These are phyloP conservation scores for Monopterus albus DNA, from an alignment of 2,113 vertebrate species.

Conservation along the genomic window DNA sequence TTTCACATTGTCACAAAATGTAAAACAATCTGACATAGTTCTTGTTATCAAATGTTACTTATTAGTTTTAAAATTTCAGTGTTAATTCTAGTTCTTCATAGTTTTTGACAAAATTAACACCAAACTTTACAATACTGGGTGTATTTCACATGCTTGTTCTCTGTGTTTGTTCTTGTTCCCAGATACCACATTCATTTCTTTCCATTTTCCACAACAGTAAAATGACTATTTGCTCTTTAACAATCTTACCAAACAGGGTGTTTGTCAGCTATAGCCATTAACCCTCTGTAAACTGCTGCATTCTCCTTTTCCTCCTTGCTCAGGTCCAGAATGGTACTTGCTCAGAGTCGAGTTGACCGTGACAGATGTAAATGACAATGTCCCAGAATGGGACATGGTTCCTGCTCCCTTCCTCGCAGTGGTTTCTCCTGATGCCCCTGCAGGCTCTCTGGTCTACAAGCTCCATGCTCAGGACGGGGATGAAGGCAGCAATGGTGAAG, in stretches of 20 bases:
- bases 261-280: background rate
- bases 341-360: conserved; percentile 84
- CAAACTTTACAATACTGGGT: too few species aligned
- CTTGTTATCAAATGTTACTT: too few species aligned
- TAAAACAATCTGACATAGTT: too few species aligned
- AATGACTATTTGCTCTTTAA: too few species aligned
- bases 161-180: too few species aligned
- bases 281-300: background rate
- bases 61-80: too few species aligned
- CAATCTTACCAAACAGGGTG: background rate
- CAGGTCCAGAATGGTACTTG: conserved; percentile 88
- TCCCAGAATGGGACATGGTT: conserved; percentile 88
- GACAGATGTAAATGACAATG: conserved; percentile 88
- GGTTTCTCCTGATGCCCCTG: conserved; percentile 80
- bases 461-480: conserved; percentile 87
- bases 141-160: too few species aligned
- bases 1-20: too few species aligned
- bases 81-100: too few species aligned
- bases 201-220: too few species aligned
- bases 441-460: conserved; percentile 85
- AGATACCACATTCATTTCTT: too few species aligned
- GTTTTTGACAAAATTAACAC: too few species aligned
- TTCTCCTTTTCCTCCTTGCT: background rate
- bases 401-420: conserved; percentile 86
- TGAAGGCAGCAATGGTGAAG: conserved; percentile 85